Percentiles rank a stretch among this genome's conserved stretches.
Conservation (phyloP, 2,888 invertebrate genomes). For the Litoditis marina region DNA sequence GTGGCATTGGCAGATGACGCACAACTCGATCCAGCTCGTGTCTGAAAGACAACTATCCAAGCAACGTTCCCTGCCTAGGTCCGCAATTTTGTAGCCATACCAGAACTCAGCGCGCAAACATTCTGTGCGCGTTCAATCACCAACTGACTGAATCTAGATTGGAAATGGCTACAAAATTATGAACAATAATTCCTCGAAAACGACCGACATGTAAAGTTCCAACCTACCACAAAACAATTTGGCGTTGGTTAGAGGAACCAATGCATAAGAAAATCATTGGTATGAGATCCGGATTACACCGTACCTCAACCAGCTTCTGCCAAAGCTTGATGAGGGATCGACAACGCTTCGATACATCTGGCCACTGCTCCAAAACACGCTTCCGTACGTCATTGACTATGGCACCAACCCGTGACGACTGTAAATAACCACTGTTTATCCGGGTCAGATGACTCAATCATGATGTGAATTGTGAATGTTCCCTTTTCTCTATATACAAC, state of each 20-base stretch:
- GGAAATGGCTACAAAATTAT: too few relatives aligned
- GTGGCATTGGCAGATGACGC: slow-evolving; percentile 51
- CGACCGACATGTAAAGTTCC: not conserved
- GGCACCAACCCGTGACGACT: slow-evolving; percentile 54
- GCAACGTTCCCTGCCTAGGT: too few relatives aligned
- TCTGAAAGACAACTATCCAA: too few relatives aligned
- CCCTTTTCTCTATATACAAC: too few relatives aligned
- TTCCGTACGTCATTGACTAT: slow-evolving; percentile 53
- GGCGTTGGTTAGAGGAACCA: not conserved
- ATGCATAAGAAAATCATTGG: not conserved
- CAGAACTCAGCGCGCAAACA: too few relatives aligned
- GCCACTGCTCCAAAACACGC: slow-evolving; percentile 40
- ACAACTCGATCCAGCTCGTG: slow-evolving; percentile 30
- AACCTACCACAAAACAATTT: too few relatives aligned
- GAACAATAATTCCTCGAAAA: not conserved
- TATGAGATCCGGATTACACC: too few relatives aligned
- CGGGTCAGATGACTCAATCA: not conserved
- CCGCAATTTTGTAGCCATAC: too few relatives aligned
- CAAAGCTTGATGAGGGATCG: slow-evolving; percentile 55
- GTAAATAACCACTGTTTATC: slow-evolving; percentile 22
- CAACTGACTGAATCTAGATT: too few relatives aligned
- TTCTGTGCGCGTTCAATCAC: too few relatives aligned
- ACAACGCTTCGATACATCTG: slow-evolving; percentile 46
- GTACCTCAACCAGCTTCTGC: slow-evolving; percentile 44
- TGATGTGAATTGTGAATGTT: too few relatives aligned